Base-by-base conservation (phyloP, 2,113 vertebrate genomes). In the Chloropsis cyanopogon region DNA sequence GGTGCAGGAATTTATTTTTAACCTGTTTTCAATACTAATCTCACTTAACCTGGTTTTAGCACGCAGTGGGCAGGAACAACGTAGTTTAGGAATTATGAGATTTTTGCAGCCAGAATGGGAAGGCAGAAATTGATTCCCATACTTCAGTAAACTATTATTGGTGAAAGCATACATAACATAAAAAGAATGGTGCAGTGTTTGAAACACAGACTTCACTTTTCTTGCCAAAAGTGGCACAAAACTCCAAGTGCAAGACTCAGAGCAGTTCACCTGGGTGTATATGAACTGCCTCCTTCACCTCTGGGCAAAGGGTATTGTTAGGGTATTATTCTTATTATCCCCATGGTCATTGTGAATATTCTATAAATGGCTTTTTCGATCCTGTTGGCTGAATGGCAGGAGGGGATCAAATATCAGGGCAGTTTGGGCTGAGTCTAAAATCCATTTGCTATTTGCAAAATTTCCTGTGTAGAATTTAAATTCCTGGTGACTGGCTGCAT, bases 1-100 rank as follows among this genome's bases (percentile, higher is more conserved):
- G 39, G 20, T 93, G 76, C 49, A 59, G 39, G 31, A 25, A 88
- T 90, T 90, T 92, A 94, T 95, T 96, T 96, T 94, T 92, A 94
- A 69, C 82, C 86, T 68, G 37, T 81, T 93, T 90, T 86, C 52
- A 60, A 57, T 24, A 25, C 65, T 92, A 84, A 94, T 92, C 80
- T 88, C 80, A 79, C 68, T 92, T 95, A 88, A 92, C 92, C 90
- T 92, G 73, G 25, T 83, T 94, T 96, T 88, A 56, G 28, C 79
- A 41, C 6, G 5, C 64, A 49, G 46, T 60, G 73, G 49, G 72
- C 57, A 90, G 49, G 41, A 88, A 75, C 72, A 81, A 61, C 35
- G 41, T 25, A 24, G 39, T 84, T 68, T 78, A 86, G 46, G 54
- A 86, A 91, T 54, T 26, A 85, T 0, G 52, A 37, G 35, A 17